Conservation (phyloP, 64 coral and sea anemone genomes). For the Stichodactyla helianthus region DNA sequence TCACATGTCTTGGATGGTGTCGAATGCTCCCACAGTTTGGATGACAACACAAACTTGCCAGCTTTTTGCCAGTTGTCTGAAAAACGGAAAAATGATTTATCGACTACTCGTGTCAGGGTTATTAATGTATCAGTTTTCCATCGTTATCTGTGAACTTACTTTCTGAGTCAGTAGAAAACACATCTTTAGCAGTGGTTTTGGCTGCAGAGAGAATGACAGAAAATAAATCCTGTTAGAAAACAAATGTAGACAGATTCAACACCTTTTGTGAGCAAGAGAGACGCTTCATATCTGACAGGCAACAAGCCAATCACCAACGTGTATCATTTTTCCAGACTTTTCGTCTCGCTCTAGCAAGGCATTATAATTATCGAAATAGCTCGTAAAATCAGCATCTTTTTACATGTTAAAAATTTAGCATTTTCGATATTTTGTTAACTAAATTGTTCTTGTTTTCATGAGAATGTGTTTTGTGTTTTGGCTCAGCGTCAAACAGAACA, state of each 20-base stretch:
- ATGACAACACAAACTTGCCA: slow-evolving; percentile 88
- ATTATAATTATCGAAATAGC: no score
- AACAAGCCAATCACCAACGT: no score
- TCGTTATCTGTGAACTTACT: background rate
- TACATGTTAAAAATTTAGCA: no score
- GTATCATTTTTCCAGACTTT: no score
- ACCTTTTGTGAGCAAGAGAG: background rate
- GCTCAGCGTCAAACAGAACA: background rate
- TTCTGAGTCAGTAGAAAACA: slow-evolving; percentile 52
- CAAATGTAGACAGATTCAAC: background rate
- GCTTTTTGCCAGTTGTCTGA: slow-evolving; percentile 54
- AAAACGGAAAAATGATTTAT: background rate
- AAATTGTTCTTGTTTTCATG: background rate
- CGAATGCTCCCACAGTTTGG: slow-evolving; percentile 96
- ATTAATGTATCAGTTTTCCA: background rate
- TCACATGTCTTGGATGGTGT: slow-evolving; percentile 87
- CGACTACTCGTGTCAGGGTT: background rate
- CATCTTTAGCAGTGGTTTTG: slow-evolving; percentile 79
- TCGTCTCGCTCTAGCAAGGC: no score
- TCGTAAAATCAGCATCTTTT: no score
- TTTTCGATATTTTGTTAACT: no score
- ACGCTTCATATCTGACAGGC: no score
- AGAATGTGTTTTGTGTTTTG: background rate
- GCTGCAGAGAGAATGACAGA: slow-evolving; percentile 30
- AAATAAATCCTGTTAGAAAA: background rate